Conservation (phyloP, 2,113 vertebrate genomes). For the Ivindomyrus marchei region DNA sequence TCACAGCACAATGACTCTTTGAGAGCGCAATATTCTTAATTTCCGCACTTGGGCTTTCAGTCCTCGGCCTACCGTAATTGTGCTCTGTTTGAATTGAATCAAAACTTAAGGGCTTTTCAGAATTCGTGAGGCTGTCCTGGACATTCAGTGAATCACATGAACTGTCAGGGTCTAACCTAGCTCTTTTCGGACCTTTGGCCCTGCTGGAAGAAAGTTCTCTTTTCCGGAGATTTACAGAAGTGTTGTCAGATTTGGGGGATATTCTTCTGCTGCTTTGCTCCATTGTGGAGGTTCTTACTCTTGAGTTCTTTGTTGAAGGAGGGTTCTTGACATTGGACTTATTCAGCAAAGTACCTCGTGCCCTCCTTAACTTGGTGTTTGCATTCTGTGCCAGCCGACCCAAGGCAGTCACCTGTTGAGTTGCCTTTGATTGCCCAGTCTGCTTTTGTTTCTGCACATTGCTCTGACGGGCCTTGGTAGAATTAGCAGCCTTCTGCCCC, state of each 20-base stretch:
- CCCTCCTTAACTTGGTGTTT: slow-evolving; percentile 2
- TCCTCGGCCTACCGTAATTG: slow-evolving; percentile 51
- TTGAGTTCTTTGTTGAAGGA: background rate
- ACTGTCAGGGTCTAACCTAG: slow-evolving; percentile 23
- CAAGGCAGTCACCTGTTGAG: slow-evolving; percentile 11
- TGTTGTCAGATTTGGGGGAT: slow-evolving; percentile 37
- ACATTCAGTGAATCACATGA: slow-evolving; percentile 27
- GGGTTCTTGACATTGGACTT: background rate
- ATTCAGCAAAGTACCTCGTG: background rate
- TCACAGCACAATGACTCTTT: slow-evolving; percentile 22
- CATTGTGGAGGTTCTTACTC: background rate
- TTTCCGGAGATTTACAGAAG: slow-evolving; percentile 32
- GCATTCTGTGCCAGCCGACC: background rate
- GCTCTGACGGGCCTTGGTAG: background rate
- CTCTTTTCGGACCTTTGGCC: slow-evolving; percentile 41
- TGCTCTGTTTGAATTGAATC: slow-evolving; percentile 54
- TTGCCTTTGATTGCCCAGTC: slow-evolving; percentile 38
- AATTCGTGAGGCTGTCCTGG: slow-evolving; percentile 21
- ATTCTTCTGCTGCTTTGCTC: slow-evolving; percentile 44
- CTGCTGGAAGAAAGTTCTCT: slow-evolving; percentile 33
- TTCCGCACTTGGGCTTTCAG: slow-evolving; percentile 22
- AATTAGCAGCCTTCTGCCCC: slow-evolving; percentile 41
- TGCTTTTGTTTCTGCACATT: background rate
- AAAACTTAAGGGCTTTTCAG: background rate
- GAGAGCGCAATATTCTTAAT: slow-evolving; percentile 19